These are phyloP conservation scores for Galendromus occidentalis DNA, from an alignment of 1,140 invertebrate genomes.

Conservation along the genomic window DNA sequence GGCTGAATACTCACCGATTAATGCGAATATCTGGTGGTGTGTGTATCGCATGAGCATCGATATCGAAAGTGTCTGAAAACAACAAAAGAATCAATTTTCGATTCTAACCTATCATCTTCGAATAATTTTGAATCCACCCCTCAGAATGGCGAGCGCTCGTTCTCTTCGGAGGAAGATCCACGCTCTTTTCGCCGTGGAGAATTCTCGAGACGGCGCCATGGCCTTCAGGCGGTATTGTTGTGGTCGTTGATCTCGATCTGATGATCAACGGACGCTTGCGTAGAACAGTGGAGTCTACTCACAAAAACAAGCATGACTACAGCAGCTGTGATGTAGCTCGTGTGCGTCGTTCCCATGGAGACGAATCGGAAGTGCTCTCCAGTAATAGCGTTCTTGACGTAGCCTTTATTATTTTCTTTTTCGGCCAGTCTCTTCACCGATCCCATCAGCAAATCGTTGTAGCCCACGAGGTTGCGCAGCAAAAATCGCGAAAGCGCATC, in stretches of 20 bases:
- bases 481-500: slow-evolving; percentile 72
- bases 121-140: no score
- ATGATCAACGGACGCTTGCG: no score
- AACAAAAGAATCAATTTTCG: slow-evolving; percentile 22
- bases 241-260: no score
- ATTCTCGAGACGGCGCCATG: no score
- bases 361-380: slow-evolving; percentile 98
- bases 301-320: slow-evolving; percentile 97
- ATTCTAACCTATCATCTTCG: no score
- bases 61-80: slow-evolving; percentile 84
- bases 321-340: slow-evolving; percentile 75
- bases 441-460: slow-evolving; percentile 88
- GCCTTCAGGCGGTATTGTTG: no score
- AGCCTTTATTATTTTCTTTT: slow-evolving; percentile 81
- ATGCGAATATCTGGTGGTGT: slow-evolving; percentile 96
- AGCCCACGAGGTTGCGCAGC: slow-evolving; percentile 77
- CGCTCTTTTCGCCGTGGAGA: no score
- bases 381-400: slow-evolving; percentile 70
- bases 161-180: no score
- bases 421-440: slow-evolving; percentile 86
- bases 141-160: no score
- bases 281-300: slow-evolving; percentile 37
- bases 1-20: slow-evolving; percentile 63
- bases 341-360: slow-evolving; percentile 81
- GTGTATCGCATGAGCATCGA: slow-evolving; percentile 94